Evolutionary conservation across 1,140 invertebrate genomes (phyloP), one percentile per base, ranked within the genome.

Genomic region (Epicauta chinensis): DNA sequence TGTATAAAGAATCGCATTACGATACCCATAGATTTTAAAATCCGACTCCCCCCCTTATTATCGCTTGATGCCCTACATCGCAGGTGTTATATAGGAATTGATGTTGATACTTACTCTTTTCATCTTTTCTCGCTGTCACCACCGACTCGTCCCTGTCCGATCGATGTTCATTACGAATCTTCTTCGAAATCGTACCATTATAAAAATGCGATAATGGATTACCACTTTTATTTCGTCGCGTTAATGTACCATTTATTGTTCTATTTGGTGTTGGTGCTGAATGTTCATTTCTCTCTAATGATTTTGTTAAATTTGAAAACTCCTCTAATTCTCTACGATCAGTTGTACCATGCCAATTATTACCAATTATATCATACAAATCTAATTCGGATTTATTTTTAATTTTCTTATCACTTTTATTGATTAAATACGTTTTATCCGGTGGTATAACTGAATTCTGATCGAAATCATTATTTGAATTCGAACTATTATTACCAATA

Each of bases 401-500:
- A 9, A 52, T 53, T 50, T 61, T 62, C 17, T 60, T 55, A 2
- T 54, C 52, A 14, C 55, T 52, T 49, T n/a, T 54, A 23, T 23
- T 49, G 36, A 70, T 56, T 32, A 70, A 53, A 30, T 68, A 57
- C 10, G 60, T 61, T 43, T 60, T 57, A 51, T 70, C 68, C 5
- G 65, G 60, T 51, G 67, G 67, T 4, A 69, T 62, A 2, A 71
- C 64, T 2, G 57, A 60, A 43, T 69, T 69, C 37, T 69, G 65
- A 59, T 69, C 67, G 52, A 67, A 71, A 57, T 69, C 68, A 45
- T 70, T 70, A 47, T 65, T 70, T 9, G 68, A 58, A 53, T 70
- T 70, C 5, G 61, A 47, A 15, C 49, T 60, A 7, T 14, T 14
- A 49, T 14, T 14, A 49, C 61, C 56, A 7, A 61, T 37, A 14